Evolutionary conservation across 2,888 invertebrate genomes (phyloP), one percentile per base, ranked within the genome.

Genomic region (Troides oblongomaculatus): DNA sequence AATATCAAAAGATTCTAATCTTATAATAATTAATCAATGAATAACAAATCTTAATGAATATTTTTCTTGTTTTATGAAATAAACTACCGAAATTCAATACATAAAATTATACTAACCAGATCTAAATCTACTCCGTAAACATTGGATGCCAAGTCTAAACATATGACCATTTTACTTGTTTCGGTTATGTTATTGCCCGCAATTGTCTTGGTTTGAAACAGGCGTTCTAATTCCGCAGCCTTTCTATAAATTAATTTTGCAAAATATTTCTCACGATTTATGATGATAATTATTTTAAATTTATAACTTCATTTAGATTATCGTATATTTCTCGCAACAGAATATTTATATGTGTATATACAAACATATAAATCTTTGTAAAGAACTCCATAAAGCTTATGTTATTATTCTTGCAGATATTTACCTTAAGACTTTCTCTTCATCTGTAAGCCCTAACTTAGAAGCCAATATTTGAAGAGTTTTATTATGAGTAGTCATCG

Each of bases 111-210:
- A 76, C 84, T 81, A 81, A 94, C 94, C 79, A 85, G 79, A 81
- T 95, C 95, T 68, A 95, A 88, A 65, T 89, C 87, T 50, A 87
- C 84, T 53, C 93, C 93, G 39, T 92, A 77, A n/a, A 90, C 74
- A 12, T 81, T 78, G 7, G 94, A 90, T 50, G 95, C 94, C 61
- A 95, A 80, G 79, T 95, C 95, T 50, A 95, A 82, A 74, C 95
- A 95, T 62, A 95, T 84, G 0, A 95, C 92, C 39, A 92, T 89
- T 85, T 94, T 95, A 7, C 94, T 93, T 14, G 93, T 93, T 72
- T 95, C 95, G 70, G 93, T 94, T 60, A 95, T 82, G 59, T 87
- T 88, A 69, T 81, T 87, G 8, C 87, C 87, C 0, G 89, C 83
- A 21, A 84, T 81, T 1, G 85, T 84, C 76, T 93, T 93, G 0